phyloP scores from a whole-genome alignment of 2,888 invertebrate species.

The Eustalomyia histrio region DNA sequence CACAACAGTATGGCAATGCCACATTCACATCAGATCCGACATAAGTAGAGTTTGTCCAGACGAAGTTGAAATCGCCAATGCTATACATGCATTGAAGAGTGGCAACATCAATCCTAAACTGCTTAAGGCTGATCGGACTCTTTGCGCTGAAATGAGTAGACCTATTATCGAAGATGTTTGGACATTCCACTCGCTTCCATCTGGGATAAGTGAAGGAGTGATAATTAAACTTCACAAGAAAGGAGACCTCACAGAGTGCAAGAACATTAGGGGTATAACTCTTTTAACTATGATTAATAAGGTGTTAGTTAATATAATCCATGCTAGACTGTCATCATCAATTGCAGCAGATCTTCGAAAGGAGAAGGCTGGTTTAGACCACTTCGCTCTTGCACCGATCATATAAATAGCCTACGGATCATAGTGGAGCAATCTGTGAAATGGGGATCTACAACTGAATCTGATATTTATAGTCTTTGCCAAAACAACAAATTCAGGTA shows the following conservation, averaged over 20 bases:
- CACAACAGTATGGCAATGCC: background rate
- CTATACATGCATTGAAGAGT: conserved; percentile 1
- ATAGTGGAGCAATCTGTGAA: too few species aligned
- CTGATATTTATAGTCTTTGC: too few species aligned
- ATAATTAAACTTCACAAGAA: background rate
- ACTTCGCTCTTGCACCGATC: background rate
- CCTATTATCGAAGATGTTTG: background rate
- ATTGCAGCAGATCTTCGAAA: background rate
- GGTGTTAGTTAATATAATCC: background rate
- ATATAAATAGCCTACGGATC: background rate
- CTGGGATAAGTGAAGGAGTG: background rate
- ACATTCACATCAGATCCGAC: background rate
- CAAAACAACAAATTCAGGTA: too few species aligned
- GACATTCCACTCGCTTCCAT: background rate
- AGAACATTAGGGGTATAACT: background rate
- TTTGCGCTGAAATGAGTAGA: background rate
- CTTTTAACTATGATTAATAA: background rate
- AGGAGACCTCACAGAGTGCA: background rate
- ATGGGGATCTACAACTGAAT: too few species aligned
- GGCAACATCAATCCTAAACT: conserved; percentile 12
- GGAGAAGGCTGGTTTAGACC: too few species aligned
- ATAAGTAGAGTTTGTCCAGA: too few species aligned
- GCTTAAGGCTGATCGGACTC: conserved; percentile 13
- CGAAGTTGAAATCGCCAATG: background rate
- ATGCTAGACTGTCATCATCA: background rate